Evolutionary conservation across 1,140 invertebrate species (phyloP).

Genomic region (Calephelis virginiensis): DNA sequence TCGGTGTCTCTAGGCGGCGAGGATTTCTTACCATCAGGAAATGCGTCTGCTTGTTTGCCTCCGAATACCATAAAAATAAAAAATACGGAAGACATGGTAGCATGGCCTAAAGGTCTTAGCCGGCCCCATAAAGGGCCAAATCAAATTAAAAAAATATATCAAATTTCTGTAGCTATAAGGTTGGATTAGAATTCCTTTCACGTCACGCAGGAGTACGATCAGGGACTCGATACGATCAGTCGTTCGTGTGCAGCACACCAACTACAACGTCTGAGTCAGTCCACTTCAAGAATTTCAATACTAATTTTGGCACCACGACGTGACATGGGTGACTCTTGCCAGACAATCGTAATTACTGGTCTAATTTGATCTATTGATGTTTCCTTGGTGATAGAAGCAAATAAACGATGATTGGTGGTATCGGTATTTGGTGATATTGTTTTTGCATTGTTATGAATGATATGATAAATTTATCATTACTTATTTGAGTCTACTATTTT

Average conservation of each 20-base stretch:
- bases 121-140: too few species aligned
- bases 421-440: neutral
- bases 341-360: conserved; percentile 11
- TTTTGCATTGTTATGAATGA: neutral
- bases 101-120: too few species aligned
- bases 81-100: too few species aligned
- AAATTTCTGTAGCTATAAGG: neutral
- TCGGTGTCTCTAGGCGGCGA: too few species aligned
- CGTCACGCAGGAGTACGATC: neutral
- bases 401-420: conserved; percentile 2
- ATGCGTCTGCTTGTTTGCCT: too few species aligned
- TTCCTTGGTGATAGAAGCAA: conserved; percentile 10
- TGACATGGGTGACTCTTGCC: conserved; percentile 9
- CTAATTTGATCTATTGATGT: conserved; percentile 13
- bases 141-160: too few species aligned
- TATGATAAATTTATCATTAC: neutral
- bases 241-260: conserved; percentile 1
- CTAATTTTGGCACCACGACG: conserved; percentile 6
- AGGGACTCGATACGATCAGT: neutral
- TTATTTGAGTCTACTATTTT: too few species aligned
- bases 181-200: conserved; percentile 2
- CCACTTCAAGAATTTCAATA: conserved; percentile 3
- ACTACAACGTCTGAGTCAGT: conserved; percentile 1
- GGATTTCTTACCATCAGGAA: too few species aligned
- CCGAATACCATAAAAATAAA: too few species aligned